Conservation (phyloP, 1,140 invertebrate species). For the Atta texana region DNA sequence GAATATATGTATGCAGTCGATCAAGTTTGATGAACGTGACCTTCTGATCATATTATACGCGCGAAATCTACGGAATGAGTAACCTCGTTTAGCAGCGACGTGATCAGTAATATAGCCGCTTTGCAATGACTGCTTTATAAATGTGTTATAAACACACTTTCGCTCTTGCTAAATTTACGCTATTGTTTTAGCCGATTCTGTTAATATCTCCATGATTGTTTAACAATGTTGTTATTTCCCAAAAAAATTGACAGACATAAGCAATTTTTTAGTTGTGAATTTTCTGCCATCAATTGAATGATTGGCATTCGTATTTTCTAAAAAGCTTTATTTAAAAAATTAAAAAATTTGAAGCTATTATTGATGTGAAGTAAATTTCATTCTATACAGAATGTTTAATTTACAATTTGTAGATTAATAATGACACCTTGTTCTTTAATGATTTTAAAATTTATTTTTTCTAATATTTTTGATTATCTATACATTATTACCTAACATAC, state of each 20-base stretch:
- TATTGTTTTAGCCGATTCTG: conserved; percentile 23
- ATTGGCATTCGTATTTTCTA: background rate
- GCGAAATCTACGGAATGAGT: conserved; percentile 48
- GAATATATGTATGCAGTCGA: conserved; percentile 7
- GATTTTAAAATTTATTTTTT: background rate
- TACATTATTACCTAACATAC: background rate
- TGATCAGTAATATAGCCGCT: conserved; percentile 15
- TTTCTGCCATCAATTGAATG: background rate
- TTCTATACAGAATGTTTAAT: background rate
- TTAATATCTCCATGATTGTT: conserved; percentile 8
- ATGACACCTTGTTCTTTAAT: background rate
- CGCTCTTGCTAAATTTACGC: conserved; percentile 49
- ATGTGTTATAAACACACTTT: conserved; percentile 55
- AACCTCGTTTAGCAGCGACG: conserved; percentile 40
- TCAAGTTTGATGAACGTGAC: conserved; percentile 48
- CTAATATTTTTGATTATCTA: background rate
- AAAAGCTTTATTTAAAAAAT: background rate
- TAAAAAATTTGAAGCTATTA: too few relatives aligned
- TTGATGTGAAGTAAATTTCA: background rate
- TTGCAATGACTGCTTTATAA: conserved; percentile 21
- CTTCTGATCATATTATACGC: conserved; percentile 46
- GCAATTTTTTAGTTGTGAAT: background rate
- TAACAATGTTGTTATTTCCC: background rate
- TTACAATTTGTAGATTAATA: background rate
- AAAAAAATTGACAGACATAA: background rate